Evolutionary conservation across 2,113 vertebrate genomes (phyloP).

Genomic region (Deroptyus accipitrinus): DNA sequence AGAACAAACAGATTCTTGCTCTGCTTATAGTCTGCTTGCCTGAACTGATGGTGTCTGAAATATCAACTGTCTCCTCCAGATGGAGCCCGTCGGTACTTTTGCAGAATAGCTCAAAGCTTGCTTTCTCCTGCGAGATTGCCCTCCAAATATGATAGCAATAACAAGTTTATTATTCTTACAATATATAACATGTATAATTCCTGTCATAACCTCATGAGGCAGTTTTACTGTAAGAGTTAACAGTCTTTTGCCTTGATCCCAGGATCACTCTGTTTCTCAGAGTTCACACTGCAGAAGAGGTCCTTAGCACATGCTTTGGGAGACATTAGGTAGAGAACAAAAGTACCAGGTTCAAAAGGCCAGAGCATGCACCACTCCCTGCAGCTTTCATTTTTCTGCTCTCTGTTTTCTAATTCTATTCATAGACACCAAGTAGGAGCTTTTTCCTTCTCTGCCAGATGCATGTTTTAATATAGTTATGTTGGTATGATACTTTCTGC

Average conservation of each 20-base stretch:
- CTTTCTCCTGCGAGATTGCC: not conserved
- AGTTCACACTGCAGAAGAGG: not conserved
- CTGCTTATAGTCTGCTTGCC: too few species aligned
- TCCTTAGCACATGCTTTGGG: not conserved
- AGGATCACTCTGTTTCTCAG: not conserved
- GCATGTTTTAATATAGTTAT: not conserved
- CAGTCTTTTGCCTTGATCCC: not conserved
- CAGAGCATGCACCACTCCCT: not conserved
- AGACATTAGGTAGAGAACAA: not conserved
- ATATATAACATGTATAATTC: not conserved
- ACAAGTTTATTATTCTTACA: not conserved
- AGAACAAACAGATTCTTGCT: not conserved
- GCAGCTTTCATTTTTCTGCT: not conserved
- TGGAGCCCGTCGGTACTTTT: slow-evolving; percentile 57
- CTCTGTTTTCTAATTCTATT: not conserved
- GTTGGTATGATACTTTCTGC: not conserved
- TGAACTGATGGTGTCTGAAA: not conserved
- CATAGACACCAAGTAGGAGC: not conserved
- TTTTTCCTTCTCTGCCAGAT: not conserved
- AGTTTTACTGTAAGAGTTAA: not conserved
- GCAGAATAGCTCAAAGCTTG: not conserved
- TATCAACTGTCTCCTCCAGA: slow-evolving; percentile 60
- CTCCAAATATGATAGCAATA: not conserved
- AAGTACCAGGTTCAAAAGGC: not conserved
- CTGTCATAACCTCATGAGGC: not conserved